phyloP scores from a whole-genome alignment of 2,888 invertebrate species.

The Chelonus formosanus region DNA sequence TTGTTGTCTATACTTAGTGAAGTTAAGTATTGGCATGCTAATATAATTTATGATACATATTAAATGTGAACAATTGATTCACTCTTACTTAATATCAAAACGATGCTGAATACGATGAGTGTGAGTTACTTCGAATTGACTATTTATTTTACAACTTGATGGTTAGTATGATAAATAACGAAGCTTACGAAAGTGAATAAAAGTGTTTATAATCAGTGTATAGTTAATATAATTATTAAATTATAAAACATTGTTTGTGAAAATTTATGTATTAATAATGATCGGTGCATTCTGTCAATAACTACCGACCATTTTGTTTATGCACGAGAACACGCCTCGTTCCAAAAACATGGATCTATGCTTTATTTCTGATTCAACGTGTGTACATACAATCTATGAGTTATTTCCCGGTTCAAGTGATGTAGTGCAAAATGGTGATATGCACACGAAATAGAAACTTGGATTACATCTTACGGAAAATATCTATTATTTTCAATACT shows the following conservation, averaged over 20 bases:
- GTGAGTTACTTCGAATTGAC: neutral
- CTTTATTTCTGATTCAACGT: neutral
- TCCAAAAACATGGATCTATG: conserved; percentile 47
- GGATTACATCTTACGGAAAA: no score
- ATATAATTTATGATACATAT: no score
- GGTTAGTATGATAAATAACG: neutral
- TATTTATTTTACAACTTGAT: neutral
- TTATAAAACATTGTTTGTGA: no score
- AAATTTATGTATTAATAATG: neutral
- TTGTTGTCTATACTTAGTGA: no score
- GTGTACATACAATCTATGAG: neutral
- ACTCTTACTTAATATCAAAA: neutral
- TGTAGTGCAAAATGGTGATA: no score
- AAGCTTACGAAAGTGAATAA: neutral
- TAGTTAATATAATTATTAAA: no score
- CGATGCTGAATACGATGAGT: conserved; percentile 13
- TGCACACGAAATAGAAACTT: no score
- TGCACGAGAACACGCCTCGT: conserved; percentile 45
- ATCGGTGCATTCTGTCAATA: conserved; percentile 43
- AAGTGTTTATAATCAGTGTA: no score
- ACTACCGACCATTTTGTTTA: conserved; percentile 57
- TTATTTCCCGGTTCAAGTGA: conserved; percentile 8
- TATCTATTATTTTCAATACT: no score
- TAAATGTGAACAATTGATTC: no score
- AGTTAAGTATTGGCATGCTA: no score